Base-by-base conservation (phyloP, 2,888 invertebrate species). In the Diarsia dahlii region DNA sequence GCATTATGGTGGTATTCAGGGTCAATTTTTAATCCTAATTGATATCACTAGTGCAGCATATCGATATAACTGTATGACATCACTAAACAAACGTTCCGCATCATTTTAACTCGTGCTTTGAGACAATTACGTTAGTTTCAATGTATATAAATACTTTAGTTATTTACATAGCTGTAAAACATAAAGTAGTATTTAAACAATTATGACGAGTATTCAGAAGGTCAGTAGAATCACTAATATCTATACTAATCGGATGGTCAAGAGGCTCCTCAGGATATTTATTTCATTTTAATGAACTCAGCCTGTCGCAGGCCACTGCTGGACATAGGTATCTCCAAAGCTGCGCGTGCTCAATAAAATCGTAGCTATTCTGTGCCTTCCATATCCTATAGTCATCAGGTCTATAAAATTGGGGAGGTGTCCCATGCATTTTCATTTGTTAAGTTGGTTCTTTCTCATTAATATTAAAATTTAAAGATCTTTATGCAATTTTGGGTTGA, bases 51-150 rank as follows among this genome's bases (percentile, higher is more conserved):
- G 54, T 20, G n/a, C 34, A 23, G 9, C 6, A 13, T 76, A 46
- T 80, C 80, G 80, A 80, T 66, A 70, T 28, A 58, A 45, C 0
- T 56, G 6, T 23, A 0, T 28, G 48, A 66, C 78, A 70, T 12
- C 81, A 81, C 77, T 74, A 67, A 71, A 74, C 62, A 60, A 70
- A 65, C 52, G 58, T 70, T 72, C 46, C 72, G 65, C 52, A 54
- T 69, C 34, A 73, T 71, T 71, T 60, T 73, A 69, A 73, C 64
- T 54, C 71, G 52, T n/a, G 50, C 34, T 78, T 78, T 71, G 65
- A 71, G 70, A 76, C 65, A 81, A 68, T 71, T 65, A 71, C 62
- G 18, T 60, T 46, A 71, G 65, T 77, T 75, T 4, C 63, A 74
- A 77, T 68, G 70, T 77, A 39, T 64, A 64, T 23, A 68, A 72